Evolutionary conservation across 2,888 invertebrate species (phyloP), one percentile per base, ranked within the genome.

Genomic region (Pristionchus japonicus): DNA sequence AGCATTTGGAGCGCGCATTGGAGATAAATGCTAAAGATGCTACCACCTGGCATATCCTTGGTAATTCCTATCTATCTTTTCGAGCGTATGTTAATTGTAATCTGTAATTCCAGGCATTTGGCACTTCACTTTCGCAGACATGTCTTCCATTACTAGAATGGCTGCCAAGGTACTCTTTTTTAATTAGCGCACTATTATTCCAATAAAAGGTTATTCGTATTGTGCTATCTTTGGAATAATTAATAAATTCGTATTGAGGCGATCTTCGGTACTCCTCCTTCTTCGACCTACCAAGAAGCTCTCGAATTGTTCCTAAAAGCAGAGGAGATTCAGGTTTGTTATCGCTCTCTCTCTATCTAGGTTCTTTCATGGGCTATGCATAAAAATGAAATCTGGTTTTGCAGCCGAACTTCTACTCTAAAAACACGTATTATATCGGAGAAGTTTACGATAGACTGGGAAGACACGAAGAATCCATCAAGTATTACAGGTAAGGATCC

Each of bases 11-110:
- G 96, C 96, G 96, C 95, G 97, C 97, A 23, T 96, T 96, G 57
- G 96, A 97, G 93, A 94, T 97, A 74, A 97, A 97, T 95, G 97
- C 97, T 15, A 95, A 96, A 87, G 98, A 98, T 95, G 96, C 97
- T 23, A 97, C 97, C 37, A 96, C 96, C 9, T 96, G 97, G 90
- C 96, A 97, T 94, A 96, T 97, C 96, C 95, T 98, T 70, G 98
- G 98, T 20, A 96, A n/a, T n/a, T n/a, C n/a, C n/a, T n/a, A n/a
- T n/a, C n/a, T 96, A 17, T 23, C 43, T 23, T 6, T 43, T 52
- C 34, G 37, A 49, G 1, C 34, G 37, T 11, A 74, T 1, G 15
- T 47, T 80, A n/a, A 77, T 43, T 47, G n/a, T 9, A 3, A 43
- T 47, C 23, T 20, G 31, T 1, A 34, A 23, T 86, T 90, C 82